Conservation (phyloP, 2,113 vertebrate species). For the Numenius arquata region DNA sequence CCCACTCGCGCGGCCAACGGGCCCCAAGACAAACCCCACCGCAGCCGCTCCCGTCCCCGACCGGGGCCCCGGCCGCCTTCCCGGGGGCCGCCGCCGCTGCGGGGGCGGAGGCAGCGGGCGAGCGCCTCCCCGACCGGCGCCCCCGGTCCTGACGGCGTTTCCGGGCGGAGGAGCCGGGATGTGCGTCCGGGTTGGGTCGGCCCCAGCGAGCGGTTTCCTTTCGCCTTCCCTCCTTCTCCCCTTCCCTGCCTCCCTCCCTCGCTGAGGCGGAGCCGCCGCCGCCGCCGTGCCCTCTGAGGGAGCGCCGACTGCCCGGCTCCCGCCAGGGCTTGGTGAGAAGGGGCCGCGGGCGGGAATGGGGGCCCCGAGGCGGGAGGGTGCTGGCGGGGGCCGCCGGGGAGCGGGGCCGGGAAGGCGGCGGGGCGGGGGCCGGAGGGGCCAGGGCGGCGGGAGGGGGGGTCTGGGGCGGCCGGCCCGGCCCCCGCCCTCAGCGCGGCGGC, state of each 20-base stretch:
- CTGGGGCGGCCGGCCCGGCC: background rate
- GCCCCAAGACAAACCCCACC: accelerated
- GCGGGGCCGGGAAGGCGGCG: too few relatives aligned
- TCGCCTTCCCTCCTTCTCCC: background rate
- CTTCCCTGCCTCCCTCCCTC: background rate
- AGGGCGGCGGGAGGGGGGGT: background rate
- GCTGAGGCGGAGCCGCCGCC: background rate
- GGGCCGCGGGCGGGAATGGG: background rate
- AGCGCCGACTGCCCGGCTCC: background rate
- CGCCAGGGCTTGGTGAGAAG: background rate
- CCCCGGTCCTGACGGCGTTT: slow-evolving; percentile 41
- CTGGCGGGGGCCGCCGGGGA: background rate
- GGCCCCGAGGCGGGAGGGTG: background rate
- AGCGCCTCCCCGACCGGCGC: background rate
- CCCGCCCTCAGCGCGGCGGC: background rate
- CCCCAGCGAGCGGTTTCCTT: background rate
- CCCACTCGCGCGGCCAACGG: accelerated
- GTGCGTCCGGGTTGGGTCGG: slow-evolving; percentile 46
- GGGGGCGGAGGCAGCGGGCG: background rate
- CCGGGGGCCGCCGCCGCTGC: background rate
- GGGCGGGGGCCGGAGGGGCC: too few relatives aligned
- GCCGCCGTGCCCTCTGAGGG: background rate
- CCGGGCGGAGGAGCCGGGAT: slow-evolving; percentile 25
- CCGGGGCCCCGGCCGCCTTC: background rate
- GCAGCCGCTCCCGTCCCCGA: accelerated